Evolutionary conservation across 2,113 vertebrate species (phyloP).

Genomic region (Gymnocephalus cernua): DNA sequence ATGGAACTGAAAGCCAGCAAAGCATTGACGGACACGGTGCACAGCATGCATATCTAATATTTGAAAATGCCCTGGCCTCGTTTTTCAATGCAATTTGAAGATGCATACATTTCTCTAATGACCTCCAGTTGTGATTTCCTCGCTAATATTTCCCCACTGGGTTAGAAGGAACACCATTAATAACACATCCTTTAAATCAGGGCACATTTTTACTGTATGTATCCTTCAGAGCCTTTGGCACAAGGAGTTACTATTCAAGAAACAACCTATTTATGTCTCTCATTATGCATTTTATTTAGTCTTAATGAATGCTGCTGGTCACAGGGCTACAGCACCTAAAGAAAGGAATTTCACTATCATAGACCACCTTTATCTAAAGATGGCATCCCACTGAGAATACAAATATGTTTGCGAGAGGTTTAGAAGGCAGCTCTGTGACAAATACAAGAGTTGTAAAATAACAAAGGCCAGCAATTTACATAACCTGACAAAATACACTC

Average conservation of each 20-base stretch:
- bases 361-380: constrained; percentile 53
- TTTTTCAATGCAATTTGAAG: constrained; percentile 43
- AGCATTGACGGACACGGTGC: constrained; percentile 36
- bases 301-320: constrained; percentile 60
- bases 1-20: constrained; percentile 47
- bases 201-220: constrained; percentile 15
- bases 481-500: constrained; percentile 29
- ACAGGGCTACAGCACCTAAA: constrained; percentile 38
- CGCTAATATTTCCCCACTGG: constrained; percentile 3
- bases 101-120: constrained; percentile 52
- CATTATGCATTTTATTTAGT: constrained; percentile 49
- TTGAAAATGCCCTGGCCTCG: constrained; percentile 35
- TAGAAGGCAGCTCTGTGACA: constrained; percentile 17
- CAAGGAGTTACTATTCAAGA: constrained; percentile 30
- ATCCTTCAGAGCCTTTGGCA: constrained; percentile 11
- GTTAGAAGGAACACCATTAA: constrained; percentile 21
- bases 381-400: constrained; percentile 34
- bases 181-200: constrained; percentile 12
- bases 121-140: constrained; percentile 44
- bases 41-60: constrained; percentile 45
- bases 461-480: constrained; percentile 33
- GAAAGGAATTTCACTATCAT: constrained; percentile 43
- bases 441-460: constrained; percentile 5
- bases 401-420: constrained; percentile 28
- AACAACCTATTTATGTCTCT: constrained; percentile 50